Conservation (phyloP, 2,888 invertebrate species). For the Sialis fuliginosa region DNA sequence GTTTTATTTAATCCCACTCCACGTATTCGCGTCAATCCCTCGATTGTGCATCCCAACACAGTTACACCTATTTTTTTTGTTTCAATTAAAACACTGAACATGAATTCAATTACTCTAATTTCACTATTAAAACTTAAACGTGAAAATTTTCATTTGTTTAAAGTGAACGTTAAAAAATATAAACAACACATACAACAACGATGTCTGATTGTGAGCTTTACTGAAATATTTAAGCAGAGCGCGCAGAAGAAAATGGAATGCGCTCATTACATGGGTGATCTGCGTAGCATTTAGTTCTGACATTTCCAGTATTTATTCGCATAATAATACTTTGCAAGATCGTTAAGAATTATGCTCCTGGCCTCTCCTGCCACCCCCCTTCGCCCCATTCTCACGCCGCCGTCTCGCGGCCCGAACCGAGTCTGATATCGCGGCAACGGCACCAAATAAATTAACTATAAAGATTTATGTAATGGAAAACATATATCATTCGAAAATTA, state of each 20-base stretch:
- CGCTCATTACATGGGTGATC: conserved; percentile 20
- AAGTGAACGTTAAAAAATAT: too few species aligned
- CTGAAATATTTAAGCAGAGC: too few species aligned
- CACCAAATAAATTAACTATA: conserved; percentile 23
- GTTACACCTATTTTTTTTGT: too few species aligned
- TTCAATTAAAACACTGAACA: too few species aligned
- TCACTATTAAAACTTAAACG: too few species aligned
- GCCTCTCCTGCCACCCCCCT: neutral
- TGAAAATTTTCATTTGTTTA: too few species aligned
- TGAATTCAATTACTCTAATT: too few species aligned
- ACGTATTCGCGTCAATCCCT: too few species aligned
- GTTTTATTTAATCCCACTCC: too few species aligned
- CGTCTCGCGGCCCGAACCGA: neutral
- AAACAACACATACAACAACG: too few species aligned
- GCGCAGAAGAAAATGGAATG: conserved; percentile 13
- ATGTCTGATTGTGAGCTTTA: too few species aligned
- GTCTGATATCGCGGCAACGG: conserved; percentile 4
- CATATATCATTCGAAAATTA: conserved; percentile 25
- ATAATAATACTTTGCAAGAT: conserved; percentile 34
- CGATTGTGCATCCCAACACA: too few species aligned
- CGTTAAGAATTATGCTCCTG: conserved; percentile 11
- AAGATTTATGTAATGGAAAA: conserved; percentile 26
- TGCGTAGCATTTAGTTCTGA: conserved; percentile 40
- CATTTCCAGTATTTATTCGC: conserved; percentile 47
- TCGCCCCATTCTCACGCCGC: neutral